Evolutionary conservation across 2,113 vertebrate species (phyloP).

Genomic region (Anarhynchus alexandrinus): DNA sequence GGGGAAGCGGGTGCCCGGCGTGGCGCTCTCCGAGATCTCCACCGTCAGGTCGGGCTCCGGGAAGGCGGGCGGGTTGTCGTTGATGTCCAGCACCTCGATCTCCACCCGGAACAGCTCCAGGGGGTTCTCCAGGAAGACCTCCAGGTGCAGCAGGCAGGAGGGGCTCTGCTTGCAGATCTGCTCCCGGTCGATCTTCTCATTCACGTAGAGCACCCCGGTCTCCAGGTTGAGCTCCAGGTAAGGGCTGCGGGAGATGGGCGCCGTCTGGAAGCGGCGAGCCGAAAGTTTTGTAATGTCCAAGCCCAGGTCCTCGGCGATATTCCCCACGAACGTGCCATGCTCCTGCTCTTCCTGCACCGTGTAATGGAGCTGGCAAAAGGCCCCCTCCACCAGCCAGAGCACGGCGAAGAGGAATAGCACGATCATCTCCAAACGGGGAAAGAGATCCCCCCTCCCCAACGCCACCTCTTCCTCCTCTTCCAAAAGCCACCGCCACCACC

Average conservation of each 20-base stretch:
- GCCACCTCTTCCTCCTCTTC: conserved; percentile 59
- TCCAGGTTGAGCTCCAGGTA: conserved; percentile 96
- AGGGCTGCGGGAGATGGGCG: conserved; percentile 89
- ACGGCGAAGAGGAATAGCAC: conserved; percentile 84
- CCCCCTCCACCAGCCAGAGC: conserved; percentile 84
- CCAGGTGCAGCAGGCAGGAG: conserved; percentile 91
- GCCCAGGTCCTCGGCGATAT: conserved; percentile 97
- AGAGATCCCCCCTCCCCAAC: conserved; percentile 68
- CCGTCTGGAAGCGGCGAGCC: conserved; percentile 92
- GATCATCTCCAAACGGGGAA: conserved; percentile 87
- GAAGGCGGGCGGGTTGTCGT: conserved; percentile 94
- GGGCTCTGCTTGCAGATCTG: conserved; percentile 94
- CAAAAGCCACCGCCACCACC: neutral
- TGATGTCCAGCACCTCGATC: conserved; percentile 96
- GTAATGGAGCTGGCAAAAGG: conserved; percentile 91
- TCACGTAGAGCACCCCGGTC: conserved; percentile 91
- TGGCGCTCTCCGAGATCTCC: conserved; percentile 97
- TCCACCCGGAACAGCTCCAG: conserved; percentile 95
- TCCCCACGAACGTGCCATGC: conserved; percentile 96
- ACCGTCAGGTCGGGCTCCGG: conserved; percentile 94
- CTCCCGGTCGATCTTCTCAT: conserved; percentile 94
- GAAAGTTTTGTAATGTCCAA: conserved; percentile 98
- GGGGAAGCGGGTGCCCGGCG: conserved; percentile 94
- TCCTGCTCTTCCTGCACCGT: conserved; percentile 96
- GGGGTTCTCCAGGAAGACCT: conserved; percentile 96